Percentiles rank a stretch among this genome's conserved stretches.
Conservation (phyloP, 2,888 invertebrate species). For the Apodemia zela region DNA sequence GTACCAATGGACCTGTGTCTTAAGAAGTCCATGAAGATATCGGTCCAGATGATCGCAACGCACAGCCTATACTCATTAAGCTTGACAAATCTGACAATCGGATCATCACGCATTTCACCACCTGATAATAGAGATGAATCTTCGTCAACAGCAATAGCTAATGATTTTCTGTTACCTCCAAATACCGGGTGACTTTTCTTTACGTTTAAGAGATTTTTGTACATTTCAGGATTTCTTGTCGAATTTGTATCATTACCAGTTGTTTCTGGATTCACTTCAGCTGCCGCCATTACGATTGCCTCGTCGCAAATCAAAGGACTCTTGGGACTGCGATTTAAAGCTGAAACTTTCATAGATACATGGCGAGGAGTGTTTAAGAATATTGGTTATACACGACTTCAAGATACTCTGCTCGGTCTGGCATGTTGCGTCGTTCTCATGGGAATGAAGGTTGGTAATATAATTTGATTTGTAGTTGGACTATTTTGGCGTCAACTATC, state of each 20-base stretch:
- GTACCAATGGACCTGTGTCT: too few relatives aligned
- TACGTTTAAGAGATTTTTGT: neutral
- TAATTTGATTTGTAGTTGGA: conserved; percentile 28
- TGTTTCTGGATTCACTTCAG: conserved; percentile 87
- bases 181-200: neutral
- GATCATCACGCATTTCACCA: too few relatives aligned
- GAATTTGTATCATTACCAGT: conserved; percentile 88
- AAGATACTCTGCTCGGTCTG: conserved; percentile 82
- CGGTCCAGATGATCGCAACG: too few relatives aligned
- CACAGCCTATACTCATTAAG: too few relatives aligned
- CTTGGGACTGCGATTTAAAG: conserved; percentile 80
- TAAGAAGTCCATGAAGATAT: too few relatives aligned
- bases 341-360: conserved; percentile 82
- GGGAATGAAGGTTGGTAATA: conserved; percentile 83
- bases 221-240: conserved; percentile 83
- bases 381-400: conserved; percentile 73
- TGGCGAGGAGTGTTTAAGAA: conserved; percentile 79
- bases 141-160: neutral
- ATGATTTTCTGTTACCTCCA: too few relatives aligned
- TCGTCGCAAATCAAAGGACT: conserved; percentile 87
- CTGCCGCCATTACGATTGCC: conserved; percentile 87
- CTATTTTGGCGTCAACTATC: neutral
- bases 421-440: conserved; percentile 81
- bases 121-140: neutral
- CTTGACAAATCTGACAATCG: too few relatives aligned